Evolutionary conservation across 1,140 invertebrate genomes (phyloP).

Genomic region (Schmidtea mediterranea): DNA sequence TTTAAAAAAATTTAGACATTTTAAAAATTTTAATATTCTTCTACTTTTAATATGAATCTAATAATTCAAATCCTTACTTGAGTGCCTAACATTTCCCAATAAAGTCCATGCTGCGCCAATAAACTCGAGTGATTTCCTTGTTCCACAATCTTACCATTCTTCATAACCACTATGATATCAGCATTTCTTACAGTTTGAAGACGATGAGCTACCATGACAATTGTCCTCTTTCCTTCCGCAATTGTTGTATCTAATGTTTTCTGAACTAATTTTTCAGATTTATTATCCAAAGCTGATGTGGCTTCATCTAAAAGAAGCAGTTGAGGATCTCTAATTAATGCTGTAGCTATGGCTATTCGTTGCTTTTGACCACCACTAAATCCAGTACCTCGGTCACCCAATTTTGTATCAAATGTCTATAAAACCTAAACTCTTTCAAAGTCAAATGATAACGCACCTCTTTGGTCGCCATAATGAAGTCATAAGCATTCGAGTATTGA

Average conservation of each 20-base stretch:
- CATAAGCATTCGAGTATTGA: slow-evolving; percentile 57
- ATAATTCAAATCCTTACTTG: no score
- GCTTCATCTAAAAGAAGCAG: slow-evolving; percentile 59
- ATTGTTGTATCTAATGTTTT: slow-evolving; percentile 17
- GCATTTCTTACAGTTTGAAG: slow-evolving; percentile 17
- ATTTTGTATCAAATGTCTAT: slow-evolving; percentile 1
- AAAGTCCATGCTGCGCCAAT: neutral
- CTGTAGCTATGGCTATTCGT: slow-evolving; percentile 7
- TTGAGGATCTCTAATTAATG: slow-evolving; percentile 37
- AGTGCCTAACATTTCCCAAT: neutral
- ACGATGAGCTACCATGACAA: slow-evolving; percentile 19
- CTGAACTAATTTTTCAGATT: slow-evolving; percentile 29
- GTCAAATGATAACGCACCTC: no score
- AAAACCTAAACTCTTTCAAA: no score
- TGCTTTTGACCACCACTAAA: slow-evolving; percentile 42
- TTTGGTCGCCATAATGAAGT: slow-evolving; percentile 38
- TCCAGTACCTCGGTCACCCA: slow-evolving; percentile 9
- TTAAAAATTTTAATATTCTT: no score
- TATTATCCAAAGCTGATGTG: slow-evolving; percentile 56
- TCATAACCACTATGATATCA: slow-evolving; percentile 39
- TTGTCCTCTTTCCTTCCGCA: slow-evolving; percentile 16
- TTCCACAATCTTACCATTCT: slow-evolving; percentile 42
- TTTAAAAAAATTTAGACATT: no score
- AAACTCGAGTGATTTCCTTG: slow-evolving; percentile 13
- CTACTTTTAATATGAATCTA: no score